Base-by-base conservation (phyloP, 1,140 invertebrate species). In the Ceratosolen solmsi region DNA sequence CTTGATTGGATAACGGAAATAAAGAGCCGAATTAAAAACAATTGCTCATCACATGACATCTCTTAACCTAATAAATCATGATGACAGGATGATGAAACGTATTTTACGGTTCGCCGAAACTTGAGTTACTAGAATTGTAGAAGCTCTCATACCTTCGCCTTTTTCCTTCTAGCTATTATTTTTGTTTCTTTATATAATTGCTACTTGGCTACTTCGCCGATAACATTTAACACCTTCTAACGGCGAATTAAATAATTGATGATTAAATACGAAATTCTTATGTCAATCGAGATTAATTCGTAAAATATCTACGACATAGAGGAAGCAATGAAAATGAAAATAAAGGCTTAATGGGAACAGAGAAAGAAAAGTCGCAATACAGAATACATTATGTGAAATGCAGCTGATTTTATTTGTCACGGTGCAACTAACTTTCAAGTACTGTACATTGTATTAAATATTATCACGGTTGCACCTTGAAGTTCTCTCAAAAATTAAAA, bases 11-110 rank as follows among this genome's bases (percentile, higher is more conserved):
- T 63, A 73, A 60, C 8, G 13, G 27, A 30, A 56, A 73, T 54
- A 73, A 73, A 54, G 25, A 30, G 27, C 13, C 33, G 13, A 63
- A 76, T 63, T 60, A 63, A 60, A 60, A 76, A 63, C 54, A 63
- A 76, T 60, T 76, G 74, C 54, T 63, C 56, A n/a, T 56, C 49
- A 11, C 49, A 13, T 46, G 51, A 49, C 41, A 30, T 71, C 70
- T 71, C 41, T 49, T 49, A 49, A 71, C 70, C 41, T 30, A 63
- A 68, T 81, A 68, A 81, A 68, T 81, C 49, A 81, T 27, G 58
- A 75, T 68, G 79, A 70, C 79, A 76, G 60, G 38, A 56, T 76
- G 79, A 81, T 65, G 70, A 81, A 76, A 75, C 79, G 60, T 49
- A 56, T 81, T 75, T 76, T 49, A 58, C 60, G 49, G n/a, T 58